phyloP scores from a whole-genome alignment of 1,140 invertebrate species.

The Nephotettix cincticeps region DNA sequence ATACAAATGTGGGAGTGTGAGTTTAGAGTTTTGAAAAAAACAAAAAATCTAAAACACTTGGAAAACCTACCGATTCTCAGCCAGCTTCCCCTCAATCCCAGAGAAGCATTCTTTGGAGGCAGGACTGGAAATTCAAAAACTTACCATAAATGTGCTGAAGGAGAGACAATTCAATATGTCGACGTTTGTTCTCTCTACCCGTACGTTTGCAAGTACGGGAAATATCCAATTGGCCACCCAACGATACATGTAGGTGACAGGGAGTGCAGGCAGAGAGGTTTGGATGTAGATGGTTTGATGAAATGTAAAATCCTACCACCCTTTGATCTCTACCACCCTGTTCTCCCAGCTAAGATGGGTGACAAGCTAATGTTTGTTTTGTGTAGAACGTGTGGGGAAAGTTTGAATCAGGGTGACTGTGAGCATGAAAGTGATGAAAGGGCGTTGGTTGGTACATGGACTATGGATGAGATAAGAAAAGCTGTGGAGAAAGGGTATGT shows the following conservation, averaged over 20 bases:
- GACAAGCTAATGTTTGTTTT: constrained; percentile 42
- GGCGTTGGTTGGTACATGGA: constrained; percentile 45
- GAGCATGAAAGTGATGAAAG: constrained; percentile 42
- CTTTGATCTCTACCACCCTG: constrained; percentile 41
- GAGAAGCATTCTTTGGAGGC: too few species aligned
- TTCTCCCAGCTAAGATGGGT: constrained; percentile 40
- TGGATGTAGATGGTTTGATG: constrained; percentile 37
- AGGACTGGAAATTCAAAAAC: neutral
- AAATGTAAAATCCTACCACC: constrained; percentile 42
- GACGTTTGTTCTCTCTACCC: constrained; percentile 42
- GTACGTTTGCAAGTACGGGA: constrained; percentile 41
- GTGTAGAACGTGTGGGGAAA: constrained; percentile 38
- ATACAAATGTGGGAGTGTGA: constrained; percentile 16
- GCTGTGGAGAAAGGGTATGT: constrained; percentile 44
- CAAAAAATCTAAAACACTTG: neutral
- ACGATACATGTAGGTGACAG: constrained; percentile 40
- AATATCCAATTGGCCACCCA: constrained; percentile 46
- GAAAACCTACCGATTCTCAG: neutral
- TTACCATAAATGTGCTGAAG: neutral
- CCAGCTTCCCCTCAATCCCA: neutral
- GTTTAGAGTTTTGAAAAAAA: neutral
- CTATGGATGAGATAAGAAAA: constrained; percentile 44
- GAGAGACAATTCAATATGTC: constrained; percentile 12
- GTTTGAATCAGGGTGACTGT: constrained; percentile 24
- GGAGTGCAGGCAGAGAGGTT: neutral